A percentile compares a stretch with the other conserved stretches of the same genome.
These are phyloP conservation scores for Liodrosophila aerea DNA, from an alignment of 2,888 invertebrate genomes.

Conservation along the genomic window DNA sequence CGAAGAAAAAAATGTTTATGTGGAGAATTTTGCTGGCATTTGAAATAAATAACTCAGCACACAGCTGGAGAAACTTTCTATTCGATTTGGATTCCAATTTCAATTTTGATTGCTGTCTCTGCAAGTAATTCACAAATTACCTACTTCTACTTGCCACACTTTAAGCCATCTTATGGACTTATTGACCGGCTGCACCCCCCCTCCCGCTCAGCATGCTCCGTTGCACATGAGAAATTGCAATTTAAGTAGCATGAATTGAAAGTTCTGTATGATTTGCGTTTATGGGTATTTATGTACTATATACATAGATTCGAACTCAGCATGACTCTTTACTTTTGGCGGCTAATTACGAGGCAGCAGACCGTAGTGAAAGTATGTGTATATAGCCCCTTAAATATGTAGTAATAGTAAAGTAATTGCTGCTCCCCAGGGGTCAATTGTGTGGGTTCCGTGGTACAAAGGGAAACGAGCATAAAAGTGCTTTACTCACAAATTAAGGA, in stretches of 20 bases:
- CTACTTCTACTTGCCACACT: conserved; percentile 23
- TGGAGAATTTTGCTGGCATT: conserved; percentile 19
- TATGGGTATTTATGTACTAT: background rate
- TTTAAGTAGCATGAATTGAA: conserved; percentile 15
- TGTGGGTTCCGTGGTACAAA: conserved; percentile 15
- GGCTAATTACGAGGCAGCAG: conserved; percentile 30
- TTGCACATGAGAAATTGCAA: conserved; percentile 25
- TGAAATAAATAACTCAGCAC: conserved; percentile 11
- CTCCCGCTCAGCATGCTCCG: conserved; percentile 25
- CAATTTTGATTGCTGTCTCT: conserved; percentile 34
- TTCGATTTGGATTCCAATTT: conserved; percentile 8
- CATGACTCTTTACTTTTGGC: conserved; percentile 3
- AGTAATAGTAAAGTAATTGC: conserved; percentile 25
- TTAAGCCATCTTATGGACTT: conserved; percentile 18
- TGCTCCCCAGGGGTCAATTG: conserved; percentile 25
- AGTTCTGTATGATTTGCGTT: conserved; percentile 1
- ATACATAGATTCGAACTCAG: conserved; percentile 1
- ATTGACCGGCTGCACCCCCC: background rate
- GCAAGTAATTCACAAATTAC: conserved; percentile 9
- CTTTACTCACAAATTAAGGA: too few species aligned
- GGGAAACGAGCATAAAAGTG: background rate
- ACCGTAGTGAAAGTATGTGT: background rate
- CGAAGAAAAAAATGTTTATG: conserved; percentile 17
- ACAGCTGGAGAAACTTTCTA: conserved; percentile 30
- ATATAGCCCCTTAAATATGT: background rate